These are phyloP conservation scores for Galeopsomyia nigrocyanea DNA, from an alignment of 2,888 invertebrate genomes.

Conservation along the genomic window DNA sequence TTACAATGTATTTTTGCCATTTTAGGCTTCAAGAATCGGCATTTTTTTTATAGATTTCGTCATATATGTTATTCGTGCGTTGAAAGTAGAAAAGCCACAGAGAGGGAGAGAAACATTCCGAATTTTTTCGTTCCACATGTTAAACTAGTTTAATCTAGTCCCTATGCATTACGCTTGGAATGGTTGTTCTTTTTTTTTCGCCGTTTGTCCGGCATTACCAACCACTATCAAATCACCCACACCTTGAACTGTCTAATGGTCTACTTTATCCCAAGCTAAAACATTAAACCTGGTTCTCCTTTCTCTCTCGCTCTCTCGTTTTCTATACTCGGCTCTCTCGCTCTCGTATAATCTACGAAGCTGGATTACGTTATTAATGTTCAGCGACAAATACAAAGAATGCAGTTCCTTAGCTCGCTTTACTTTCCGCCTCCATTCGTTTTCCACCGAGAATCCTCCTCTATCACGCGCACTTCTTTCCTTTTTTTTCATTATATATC, in stretches of 20 bases:
- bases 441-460: conserved; percentile 22
- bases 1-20: too few species aligned
- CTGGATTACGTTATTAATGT: conserved; percentile 41
- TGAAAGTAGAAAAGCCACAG: too few species aligned
- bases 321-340: conserved; percentile 3
- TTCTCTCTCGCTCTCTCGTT: conserved; percentile 23
- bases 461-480: neutral
- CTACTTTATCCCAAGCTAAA: conserved; percentile 41
- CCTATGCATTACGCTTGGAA: neutral
- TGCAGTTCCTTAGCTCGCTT: neutral
- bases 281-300: conserved; percentile 35
- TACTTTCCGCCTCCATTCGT: neutral
- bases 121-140: neutral
- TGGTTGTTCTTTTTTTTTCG: conserved; percentile 17
- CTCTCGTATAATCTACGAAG: conserved; percentile 26
- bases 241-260: conserved; percentile 41
- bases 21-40: too few species aligned
- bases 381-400: conserved; percentile 40
- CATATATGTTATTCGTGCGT: too few species aligned
- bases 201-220: neutral
- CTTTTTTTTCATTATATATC: neutral
- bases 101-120: too few species aligned
- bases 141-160: conserved; percentile 29
- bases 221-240: conserved; percentile 45
- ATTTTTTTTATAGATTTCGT: too few species aligned